Base-by-base conservation (phyloP, 2,888 invertebrate genomes). In the Podabrus alpinus region DNA sequence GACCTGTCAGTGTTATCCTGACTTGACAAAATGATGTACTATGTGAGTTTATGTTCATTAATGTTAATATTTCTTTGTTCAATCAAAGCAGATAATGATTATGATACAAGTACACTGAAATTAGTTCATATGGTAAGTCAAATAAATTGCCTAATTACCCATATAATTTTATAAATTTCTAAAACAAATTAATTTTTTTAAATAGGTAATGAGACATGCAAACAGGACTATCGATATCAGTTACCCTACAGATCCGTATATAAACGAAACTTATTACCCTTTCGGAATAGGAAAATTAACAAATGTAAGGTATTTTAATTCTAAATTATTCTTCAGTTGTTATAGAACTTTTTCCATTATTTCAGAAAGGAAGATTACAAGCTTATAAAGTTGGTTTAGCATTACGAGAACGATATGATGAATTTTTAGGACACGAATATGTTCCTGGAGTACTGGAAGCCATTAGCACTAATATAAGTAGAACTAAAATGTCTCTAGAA, bases 271-370 rank as follows among this genome's bases (percentile, higher is more conserved):
- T 13, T 91, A 90, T 85, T 92, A 91, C 88, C 94, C 94, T 13
- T 92, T 90, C 81, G 94, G 94, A 68, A 92, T 92, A 89, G 94
- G 94, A 71, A 94, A 94, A 85, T 87, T 95, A 68, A 94, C 94
- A 68, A 92, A 91, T 86, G 94, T 94, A 88, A 89, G 3, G 3
- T 19, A 64, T 9, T 19, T n/a, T 15, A 1, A n/a, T n/a, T n/a
- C 17, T 19, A 64, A 13, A 19, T 62, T 19, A 62, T 10, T 17
- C 17, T 3, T 13, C 3, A 64, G 2, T 11, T 45, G n/a, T 7
- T 64, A 9, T 19, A 4, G 1, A 45, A 29, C 17, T 16, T 60
- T 15, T 24, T 4, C n/a, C 9, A 3, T n/a, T 10, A 66, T 75
- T 78, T 66, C 66, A 84, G 84, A 79, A 78, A 15, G 84, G 84